phyloP scores from a whole-genome alignment of 2,797 vertebrate genomes.

The Sebastes iracundus region DNA sequence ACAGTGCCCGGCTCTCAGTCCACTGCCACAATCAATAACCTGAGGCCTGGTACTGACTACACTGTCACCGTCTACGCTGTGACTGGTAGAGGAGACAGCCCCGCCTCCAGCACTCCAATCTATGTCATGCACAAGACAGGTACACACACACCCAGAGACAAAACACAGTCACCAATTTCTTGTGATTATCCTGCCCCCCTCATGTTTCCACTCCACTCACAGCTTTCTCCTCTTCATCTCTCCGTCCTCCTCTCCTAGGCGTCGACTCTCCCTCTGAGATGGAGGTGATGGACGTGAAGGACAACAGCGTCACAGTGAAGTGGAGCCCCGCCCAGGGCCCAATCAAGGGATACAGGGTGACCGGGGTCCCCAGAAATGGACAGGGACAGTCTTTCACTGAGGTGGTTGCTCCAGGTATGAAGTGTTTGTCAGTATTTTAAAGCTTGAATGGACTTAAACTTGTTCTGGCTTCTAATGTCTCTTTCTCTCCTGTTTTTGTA shows the following conservation, averaged over 20 bases:
- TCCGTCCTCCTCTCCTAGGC: slow-evolving; percentile 71
- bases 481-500: background rate
- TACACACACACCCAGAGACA: slow-evolving; percentile 48
- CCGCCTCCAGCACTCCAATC: slow-evolving; percentile 94
- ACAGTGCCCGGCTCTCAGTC: slow-evolving; percentile 92
- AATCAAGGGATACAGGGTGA: slow-evolving; percentile 93
- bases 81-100: slow-evolving; percentile 96
- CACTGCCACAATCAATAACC: slow-evolving; percentile 87
- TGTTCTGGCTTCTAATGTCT: background rate
- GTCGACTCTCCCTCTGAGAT: slow-evolving; percentile 92
- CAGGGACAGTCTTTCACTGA: slow-evolving; percentile 87
- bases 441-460: background rate
- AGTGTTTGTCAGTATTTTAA: background rate
- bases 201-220: background rate
- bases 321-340: slow-evolving; percentile 93
- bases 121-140: slow-evolving; percentile 92
- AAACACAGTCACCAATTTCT: background rate
- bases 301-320: slow-evolving; percentile 91
- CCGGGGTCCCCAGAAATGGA: slow-evolving; percentile 88
- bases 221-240: background rate
- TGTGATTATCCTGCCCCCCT: too few relatives aligned
- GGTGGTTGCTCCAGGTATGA: slow-evolving; percentile 90
- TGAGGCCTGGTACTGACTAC: slow-evolving; percentile 92
- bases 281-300: slow-evolving; percentile 91
- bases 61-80: slow-evolving; percentile 94